A percentile compares a stretch with the other conserved stretches of the same genome.
Evolutionary conservation across 2,113 vertebrate genomes (phyloP).

Genomic region (Corythornis cristatus): DNA sequence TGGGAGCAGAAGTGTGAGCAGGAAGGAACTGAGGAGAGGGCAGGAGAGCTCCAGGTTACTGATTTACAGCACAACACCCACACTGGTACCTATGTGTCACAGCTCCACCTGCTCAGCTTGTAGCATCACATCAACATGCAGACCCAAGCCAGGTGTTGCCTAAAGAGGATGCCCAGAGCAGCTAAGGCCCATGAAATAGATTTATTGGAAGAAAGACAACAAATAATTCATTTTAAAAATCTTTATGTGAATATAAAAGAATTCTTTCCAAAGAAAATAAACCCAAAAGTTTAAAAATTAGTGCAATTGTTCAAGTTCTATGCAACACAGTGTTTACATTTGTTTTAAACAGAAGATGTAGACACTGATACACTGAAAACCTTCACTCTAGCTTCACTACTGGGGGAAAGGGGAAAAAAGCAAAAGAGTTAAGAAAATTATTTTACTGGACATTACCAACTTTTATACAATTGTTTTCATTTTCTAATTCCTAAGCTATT

Average conservation of each 20-base stretch:
- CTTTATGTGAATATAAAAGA: slow-evolving; percentile 74
- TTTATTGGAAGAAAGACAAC: slow-evolving; percentile 21
- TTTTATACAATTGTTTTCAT: neutral
- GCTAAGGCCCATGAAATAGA: neutral
- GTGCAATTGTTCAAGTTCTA: slow-evolving; percentile 64
- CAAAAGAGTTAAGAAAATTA: neutral
- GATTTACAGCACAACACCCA: neutral
- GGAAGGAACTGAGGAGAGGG: neutral
- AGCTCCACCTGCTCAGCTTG: neutral
- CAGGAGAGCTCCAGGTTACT: neutral
- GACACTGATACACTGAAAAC: slow-evolving; percentile 8
- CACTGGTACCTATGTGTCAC: rapidly evolving
- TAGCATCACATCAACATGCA: rapidly evolving
- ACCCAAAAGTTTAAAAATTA: slow-evolving; percentile 58
- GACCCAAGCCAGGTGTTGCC: neutral
- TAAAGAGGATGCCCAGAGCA: neutral
- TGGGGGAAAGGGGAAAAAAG: neutral
- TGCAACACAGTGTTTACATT: slow-evolving; percentile 45
- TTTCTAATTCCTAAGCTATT: slow-evolving; percentile 52
- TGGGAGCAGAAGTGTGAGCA: neutral
- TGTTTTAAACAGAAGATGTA: slow-evolving; percentile 31
- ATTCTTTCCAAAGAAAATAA: slow-evolving; percentile 54
- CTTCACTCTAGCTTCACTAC: neutral
- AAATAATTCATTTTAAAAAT: neutral
- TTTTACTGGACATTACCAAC: neutral